Evolutionary conservation across 2,888 invertebrate genomes (phyloP).

Genomic region (Malacosoma neustria): DNA sequence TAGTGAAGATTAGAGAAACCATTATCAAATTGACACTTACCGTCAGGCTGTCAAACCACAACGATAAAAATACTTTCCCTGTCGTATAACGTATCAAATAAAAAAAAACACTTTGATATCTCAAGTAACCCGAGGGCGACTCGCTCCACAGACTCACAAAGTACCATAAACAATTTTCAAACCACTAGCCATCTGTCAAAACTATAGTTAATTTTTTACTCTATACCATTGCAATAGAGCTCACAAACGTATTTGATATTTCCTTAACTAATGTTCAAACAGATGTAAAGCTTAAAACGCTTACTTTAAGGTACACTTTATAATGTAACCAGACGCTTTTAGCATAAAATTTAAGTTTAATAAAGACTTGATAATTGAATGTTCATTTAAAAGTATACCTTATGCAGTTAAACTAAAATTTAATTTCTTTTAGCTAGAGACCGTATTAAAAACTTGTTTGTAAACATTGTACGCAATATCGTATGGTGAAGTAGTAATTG

Average conservation of each 20-base stretch:
- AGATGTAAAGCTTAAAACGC: no score
- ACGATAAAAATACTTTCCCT: no score
- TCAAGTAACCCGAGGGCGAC: not conserved
- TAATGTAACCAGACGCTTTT: not conserved
- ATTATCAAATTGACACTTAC: no score
- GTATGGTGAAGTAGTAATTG: not conserved
- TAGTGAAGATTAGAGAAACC: no score
- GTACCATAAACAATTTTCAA: constrained; percentile 1
- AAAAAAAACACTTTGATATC: constrained; percentile 1
- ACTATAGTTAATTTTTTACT: not conserved
- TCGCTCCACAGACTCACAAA: not conserved
- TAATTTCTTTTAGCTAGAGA: not conserved
- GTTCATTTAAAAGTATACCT: not conserved
- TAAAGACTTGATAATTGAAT: not conserved
- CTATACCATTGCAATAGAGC: not conserved
- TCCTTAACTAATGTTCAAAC: no score
- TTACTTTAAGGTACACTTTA: not conserved
- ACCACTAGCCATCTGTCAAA: not conserved
- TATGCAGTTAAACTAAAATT: not conserved
- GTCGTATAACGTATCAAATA: not conserved
- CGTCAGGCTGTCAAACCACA: no score
- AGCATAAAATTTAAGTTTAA: not conserved
- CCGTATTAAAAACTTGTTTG: not conserved
- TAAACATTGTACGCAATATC: not conserved
- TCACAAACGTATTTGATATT: not conserved